Evolutionary conservation across 2,888 invertebrate species (phyloP).

Genomic region (Noctua pronuba): DNA sequence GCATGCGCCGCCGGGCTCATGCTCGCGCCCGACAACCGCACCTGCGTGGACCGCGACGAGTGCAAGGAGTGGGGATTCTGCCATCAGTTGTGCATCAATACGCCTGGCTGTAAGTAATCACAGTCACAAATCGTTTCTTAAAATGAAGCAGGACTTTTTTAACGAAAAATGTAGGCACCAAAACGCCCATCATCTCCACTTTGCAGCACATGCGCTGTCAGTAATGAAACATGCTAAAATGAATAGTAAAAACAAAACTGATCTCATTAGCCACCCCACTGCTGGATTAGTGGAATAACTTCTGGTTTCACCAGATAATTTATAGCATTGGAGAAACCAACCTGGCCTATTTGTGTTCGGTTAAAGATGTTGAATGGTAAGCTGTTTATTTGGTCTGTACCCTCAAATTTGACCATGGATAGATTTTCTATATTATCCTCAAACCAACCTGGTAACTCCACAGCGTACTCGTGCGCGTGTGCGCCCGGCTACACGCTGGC

Average conservation of each 20-base stretch:
- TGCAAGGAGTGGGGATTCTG: conserved; percentile 98
- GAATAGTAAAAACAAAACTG: not conserved
- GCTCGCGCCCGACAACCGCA: conserved; percentile 95
- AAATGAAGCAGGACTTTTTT: not conserved
- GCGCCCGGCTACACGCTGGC: conserved; percentile 93
- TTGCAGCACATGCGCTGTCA: not conserved
- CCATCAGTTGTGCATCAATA: conserved; percentile 98
- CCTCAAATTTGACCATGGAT: not conserved
- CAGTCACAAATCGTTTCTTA: not conserved
- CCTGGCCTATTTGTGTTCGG: not conserved
- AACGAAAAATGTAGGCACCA: not conserved
- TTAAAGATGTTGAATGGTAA: not conserved
- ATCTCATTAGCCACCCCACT: not conserved
- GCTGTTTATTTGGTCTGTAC: not conserved
- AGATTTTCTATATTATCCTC: not conserved
- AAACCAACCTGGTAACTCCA: not conserved
- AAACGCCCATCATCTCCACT: not conserved
- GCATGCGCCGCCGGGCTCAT: conserved; percentile 96
- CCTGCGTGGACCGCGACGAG: conserved; percentile 98
- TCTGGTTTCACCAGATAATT: not conserved
- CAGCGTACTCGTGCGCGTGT: conserved; percentile 95
- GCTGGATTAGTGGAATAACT: not conserved
- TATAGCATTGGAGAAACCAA: not conserved
- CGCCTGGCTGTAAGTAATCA: conserved; percentile 91
- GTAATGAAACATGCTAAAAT: not conserved